These are phyloP conservation scores for Catharus bicknelli DNA, from an alignment of 2,113 vertebrate species.

Conservation along the genomic window DNA sequence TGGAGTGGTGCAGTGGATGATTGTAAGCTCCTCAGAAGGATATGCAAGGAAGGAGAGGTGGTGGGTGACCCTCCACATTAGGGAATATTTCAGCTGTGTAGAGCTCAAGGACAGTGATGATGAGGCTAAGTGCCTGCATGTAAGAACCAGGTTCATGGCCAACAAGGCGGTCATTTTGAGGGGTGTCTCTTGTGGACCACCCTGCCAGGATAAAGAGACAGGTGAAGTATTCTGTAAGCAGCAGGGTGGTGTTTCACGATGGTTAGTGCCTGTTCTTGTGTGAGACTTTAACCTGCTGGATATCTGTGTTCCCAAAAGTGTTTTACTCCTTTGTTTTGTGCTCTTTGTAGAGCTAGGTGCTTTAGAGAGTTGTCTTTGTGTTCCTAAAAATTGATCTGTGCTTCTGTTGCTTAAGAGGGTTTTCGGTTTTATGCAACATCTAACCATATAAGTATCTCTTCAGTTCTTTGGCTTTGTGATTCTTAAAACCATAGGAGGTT, in stretches of 20 bases:
- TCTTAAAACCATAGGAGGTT: neutral
- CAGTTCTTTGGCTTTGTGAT: neutral
- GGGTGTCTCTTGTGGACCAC: neutral
- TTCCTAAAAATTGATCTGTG: neutral
- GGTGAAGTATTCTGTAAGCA: neutral
- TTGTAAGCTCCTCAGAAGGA: neutral
- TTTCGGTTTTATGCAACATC: neutral
- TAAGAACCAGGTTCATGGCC: neutral
- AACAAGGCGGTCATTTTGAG: neutral
- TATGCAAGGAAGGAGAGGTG: neutral
- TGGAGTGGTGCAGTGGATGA: neutral
- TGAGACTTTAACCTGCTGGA: neutral
- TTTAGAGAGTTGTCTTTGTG: neutral
- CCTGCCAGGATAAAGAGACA: neutral
- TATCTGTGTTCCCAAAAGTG: neutral
- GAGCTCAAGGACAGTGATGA: neutral
- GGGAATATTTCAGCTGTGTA: neutral
- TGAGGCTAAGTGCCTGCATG: neutral
- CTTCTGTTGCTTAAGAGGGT: neutral
- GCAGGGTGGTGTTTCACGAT: neutral
- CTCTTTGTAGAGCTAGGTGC: neutral
- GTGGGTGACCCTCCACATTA: neutral
- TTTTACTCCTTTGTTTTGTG: neutral
- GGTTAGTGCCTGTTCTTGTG: neutral
- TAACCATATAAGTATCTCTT: neutral